These are phyloP conservation scores for Drosophila vallismaia DNA, from an alignment of 2,888 invertebrate genomes.

Conservation along the genomic window DNA sequence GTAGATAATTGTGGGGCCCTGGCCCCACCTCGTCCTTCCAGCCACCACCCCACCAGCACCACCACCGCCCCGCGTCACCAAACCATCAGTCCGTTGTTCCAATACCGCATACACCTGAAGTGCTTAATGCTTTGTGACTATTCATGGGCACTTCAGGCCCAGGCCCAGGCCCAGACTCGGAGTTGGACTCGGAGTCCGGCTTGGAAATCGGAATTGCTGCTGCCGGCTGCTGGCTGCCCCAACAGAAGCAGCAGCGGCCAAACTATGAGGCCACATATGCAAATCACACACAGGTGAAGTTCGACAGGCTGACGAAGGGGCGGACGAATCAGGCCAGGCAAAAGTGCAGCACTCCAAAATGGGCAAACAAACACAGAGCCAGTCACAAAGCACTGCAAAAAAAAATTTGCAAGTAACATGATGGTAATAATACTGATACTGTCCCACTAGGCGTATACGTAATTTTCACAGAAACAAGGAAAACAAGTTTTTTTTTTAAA, in stretches of 20 bases:
- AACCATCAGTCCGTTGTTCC: conserved; percentile 19
- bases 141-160: conserved; percentile 72
- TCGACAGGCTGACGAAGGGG: conserved; percentile 70
- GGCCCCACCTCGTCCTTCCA: conserved; percentile 27
- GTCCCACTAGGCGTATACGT: not conserved
- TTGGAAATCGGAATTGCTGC: conserved; percentile 6
- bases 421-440: not conserved
- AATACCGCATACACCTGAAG: conserved; percentile 57
- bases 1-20: conserved; percentile 75
- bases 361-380: conserved; percentile 62
- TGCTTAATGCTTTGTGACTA: conserved; percentile 79
- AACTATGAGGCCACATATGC: conserved; percentile 71
- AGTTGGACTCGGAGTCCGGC: conserved; percentile 2
- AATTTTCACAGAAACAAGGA: not conserved
- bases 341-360: conserved; percentile 78
- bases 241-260: conserved; percentile 67
- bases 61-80: conserved; percentile 4
- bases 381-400: conserved; percentile 18
- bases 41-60: conserved; percentile 14
- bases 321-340: conserved; percentile 50
- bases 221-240: conserved; percentile 50
- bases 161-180: conserved; percentile 33
- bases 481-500: not conserved
- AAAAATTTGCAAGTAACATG: not conserved
- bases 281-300: conserved; percentile 77